Evolutionary conservation across 2,888 invertebrate genomes (phyloP), one percentile per base, ranked within the genome.

Genomic region (Xiphydria camelus): DNA sequence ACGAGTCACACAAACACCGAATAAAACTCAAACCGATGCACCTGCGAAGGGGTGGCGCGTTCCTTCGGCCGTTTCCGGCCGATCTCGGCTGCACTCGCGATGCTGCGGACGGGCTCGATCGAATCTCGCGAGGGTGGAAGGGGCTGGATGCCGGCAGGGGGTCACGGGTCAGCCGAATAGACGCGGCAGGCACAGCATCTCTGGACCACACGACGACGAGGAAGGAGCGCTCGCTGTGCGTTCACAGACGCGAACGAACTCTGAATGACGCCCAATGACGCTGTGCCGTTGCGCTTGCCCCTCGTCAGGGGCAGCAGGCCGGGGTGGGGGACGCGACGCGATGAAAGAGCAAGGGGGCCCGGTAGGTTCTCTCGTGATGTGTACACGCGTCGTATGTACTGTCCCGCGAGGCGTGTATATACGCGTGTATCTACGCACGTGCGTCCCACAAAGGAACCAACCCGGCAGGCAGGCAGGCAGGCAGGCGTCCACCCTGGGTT

Each of bases 231-330:
- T 15, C 25, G 29, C 39, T 43, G 25, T 37, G 41, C 22, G 46
- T 18, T 19, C 35, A 25, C 15, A 37, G 36, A 47, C 49, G 44
- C 55, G 49, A 25, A 39, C 51, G 34, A 39, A 49, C 47, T 44
- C 37, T 39, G 49, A 55, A 55, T 55, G 53, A 53, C 49, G 53
- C 36, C 35, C 39, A 43, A 53, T 51, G 55, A 53, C 47, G 55
- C 41, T 35, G 49, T 36, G 34, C 26, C 44, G 19, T 36, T 12
- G 35, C 33, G 33, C 43, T 45, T 41, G 46, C 41, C 36, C 47
- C 40, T 53, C 43, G 42, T 20, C 45, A 23, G 52, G 29, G 50
- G 36, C 39, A 33, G 34, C 21, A 26, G 25, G 32, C 23, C 17
- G 39, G 23, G 38, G 35, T 2, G 15, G 37, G 42, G 39, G 32